These are phyloP conservation scores for Decapterus maruadsi DNA, from an alignment of 2,797 vertebrate genomes.

Conservation along the genomic window DNA sequence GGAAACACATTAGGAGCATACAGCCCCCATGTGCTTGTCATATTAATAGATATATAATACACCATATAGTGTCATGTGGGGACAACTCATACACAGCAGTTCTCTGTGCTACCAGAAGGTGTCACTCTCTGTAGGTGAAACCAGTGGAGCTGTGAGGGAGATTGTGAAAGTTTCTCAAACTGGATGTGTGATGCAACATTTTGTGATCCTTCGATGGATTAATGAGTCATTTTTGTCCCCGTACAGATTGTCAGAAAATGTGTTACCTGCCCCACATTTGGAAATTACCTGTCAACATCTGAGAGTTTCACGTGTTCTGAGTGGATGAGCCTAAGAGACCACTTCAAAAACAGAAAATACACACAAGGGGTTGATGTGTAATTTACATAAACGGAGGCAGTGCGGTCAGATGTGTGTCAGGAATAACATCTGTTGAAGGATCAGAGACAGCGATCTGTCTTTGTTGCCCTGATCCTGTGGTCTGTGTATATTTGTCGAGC, in stretches of 20 bases:
- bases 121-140: conserved; percentile 71
- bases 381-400: conserved; percentile 10
- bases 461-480: conserved; percentile 62
- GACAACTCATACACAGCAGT: conserved; percentile 18
- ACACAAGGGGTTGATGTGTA: not conserved
- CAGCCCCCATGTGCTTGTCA: not conserved
- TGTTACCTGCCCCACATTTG: not conserved
- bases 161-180: not conserved
- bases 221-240: not conserved
- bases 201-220: not conserved
- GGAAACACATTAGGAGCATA: not conserved
- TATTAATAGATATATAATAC: too few species aligned
- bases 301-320: not conserved
- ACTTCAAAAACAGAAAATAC: not conserved
- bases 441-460: conserved; percentile 58
- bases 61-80: not conserved
- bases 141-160: not conserved
- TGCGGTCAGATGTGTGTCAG: conserved; percentile 33
- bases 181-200: not conserved
- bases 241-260: not conserved
- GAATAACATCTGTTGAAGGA: conserved; percentile 52
- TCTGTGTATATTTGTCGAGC: conserved; percentile 74
- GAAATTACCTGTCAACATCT: not conserved
- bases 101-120: conserved; percentile 72
- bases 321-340: not conserved